Base-by-base conservation (phyloP, 2,797 vertebrate genomes). In the Lagocephalus sceleratus region DNA sequence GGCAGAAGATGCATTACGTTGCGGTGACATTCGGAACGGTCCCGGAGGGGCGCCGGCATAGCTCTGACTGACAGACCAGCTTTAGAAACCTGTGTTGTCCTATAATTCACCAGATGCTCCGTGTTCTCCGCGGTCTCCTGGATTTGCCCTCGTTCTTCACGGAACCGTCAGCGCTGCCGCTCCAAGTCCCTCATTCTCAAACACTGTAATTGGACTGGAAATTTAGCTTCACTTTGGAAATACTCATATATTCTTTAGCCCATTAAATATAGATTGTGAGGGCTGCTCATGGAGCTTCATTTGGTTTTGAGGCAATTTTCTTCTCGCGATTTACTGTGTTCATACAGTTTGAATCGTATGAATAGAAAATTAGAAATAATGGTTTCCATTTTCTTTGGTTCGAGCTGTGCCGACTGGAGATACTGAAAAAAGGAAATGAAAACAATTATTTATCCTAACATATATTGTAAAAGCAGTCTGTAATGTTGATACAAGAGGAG, bases 1-100 rank as follows among this genome's bases (percentile, higher is more conserved):
- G 82, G 83, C 84, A 84, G 71, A 82, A 87, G 88, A 90, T 86
- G 75, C 85, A 89, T 90, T 89, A 87, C 84, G 75, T 82, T 60
- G 68, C 55, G 51, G 78, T 87, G 83, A 90, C 88, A 85, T 85
- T 87, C 65, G 50, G 78, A 86, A 87, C 82, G 70, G 83, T 85
- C 85, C 85, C 86, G 2, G 53, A 84, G 87, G 87, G 85, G 71
- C 63, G 66, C 66, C 73, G 25, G 81, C 65, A 68, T 78, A 49
- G 68, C 77, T 63, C 57, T 89, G 89, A 90, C 64, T 88, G 89
- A 90, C 88, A 83, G 79, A 66, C 66, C 73, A 75, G 84, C 78
- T 71, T 81, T 77, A 75, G 71, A 83, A 78, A 80, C 68, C 68
- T 71, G 70, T 63, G 74, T 75, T 68, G 84, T 79, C 85, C 84